These are phyloP conservation scores for Rugalucina vietnamica DNA, from an alignment of 2,888 invertebrate species.

Conservation along the genomic window DNA sequence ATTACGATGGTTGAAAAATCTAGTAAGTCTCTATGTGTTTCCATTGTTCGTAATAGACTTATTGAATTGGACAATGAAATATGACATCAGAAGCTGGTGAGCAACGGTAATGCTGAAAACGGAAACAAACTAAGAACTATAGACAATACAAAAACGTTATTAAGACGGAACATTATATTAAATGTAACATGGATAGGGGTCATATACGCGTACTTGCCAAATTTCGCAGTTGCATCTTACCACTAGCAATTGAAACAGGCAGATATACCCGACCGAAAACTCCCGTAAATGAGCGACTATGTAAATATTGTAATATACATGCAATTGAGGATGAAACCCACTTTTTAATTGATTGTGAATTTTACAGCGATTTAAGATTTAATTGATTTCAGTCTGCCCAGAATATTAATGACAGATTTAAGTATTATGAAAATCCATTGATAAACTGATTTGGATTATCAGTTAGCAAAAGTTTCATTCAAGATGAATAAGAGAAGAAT, in stretches of 20 bases:
- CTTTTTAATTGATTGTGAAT: neutral
- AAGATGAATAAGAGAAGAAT: neutral
- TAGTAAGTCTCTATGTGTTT: neutral
- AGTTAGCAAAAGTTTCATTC: neutral
- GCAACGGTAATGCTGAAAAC: neutral
- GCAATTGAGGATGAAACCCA: neutral
- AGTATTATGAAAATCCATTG: neutral
- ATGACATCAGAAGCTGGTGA: neutral
- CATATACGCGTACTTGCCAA: neutral
- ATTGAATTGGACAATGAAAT: neutral
- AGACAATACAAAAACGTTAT: neutral
- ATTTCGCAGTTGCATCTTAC: neutral
- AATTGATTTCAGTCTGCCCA: neutral
- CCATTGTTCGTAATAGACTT: neutral
- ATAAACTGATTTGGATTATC: neutral
- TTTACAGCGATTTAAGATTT: neutral
- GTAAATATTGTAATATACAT: neutral
- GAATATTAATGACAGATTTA: neutral
- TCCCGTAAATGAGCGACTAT: neutral
- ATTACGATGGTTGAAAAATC: neutral
- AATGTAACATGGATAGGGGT: neutral
- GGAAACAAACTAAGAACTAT: slow-evolving; percentile 11
- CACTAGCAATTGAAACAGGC: neutral
- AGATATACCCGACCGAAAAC: slow-evolving; percentile 3
- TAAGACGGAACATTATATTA: neutral